These are phyloP conservation scores for Pseudomyrmex dendroicus DNA, from an alignment of 1,140 invertebrate species.

Conservation along the genomic window DNA sequence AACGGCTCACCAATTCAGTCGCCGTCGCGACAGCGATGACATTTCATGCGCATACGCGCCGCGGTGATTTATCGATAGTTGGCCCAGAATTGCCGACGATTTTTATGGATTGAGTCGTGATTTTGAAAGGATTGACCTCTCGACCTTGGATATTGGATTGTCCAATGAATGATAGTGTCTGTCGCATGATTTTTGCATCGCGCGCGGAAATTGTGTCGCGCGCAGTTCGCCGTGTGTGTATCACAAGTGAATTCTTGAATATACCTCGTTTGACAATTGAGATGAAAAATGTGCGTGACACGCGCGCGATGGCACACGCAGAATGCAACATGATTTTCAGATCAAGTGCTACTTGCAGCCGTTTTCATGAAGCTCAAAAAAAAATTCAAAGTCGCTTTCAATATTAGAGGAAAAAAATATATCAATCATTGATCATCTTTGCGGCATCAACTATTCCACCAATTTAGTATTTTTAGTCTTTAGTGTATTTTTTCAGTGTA, in stretches of 20 bases:
- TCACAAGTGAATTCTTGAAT: conserved; percentile 32
- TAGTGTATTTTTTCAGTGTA: not conserved
- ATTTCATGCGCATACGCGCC: conserved; percentile 53
- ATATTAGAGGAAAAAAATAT: too few relatives aligned
- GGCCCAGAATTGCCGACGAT: conserved; percentile 50
- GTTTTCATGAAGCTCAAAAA: not conserved
- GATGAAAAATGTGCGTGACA: conserved; percentile 53
- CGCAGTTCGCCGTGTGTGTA: conserved; percentile 24
- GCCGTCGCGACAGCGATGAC: conserved; percentile 45
- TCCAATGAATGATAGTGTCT: conserved; percentile 37
- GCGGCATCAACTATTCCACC: not conserved
- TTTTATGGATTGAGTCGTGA: conserved; percentile 15
- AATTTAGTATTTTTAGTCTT: too few relatives aligned
- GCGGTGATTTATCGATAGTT: conserved; percentile 56
- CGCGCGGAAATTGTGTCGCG: conserved; percentile 35
- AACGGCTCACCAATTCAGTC: conserved; percentile 32
- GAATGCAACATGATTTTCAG: not conserved
- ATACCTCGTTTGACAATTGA: conserved; percentile 27
- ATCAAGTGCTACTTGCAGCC: conserved; percentile 34
- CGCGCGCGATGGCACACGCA: conserved; percentile 31
- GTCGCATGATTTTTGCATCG: conserved; percentile 1
- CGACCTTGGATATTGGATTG: conserved; percentile 53
- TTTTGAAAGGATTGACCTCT: conserved; percentile 25
- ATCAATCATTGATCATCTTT: not conserved
- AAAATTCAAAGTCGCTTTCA: conserved; percentile 22